phyloP scores from a whole-genome alignment of 2,113 vertebrate species.

The Condylura cristata region DNA sequence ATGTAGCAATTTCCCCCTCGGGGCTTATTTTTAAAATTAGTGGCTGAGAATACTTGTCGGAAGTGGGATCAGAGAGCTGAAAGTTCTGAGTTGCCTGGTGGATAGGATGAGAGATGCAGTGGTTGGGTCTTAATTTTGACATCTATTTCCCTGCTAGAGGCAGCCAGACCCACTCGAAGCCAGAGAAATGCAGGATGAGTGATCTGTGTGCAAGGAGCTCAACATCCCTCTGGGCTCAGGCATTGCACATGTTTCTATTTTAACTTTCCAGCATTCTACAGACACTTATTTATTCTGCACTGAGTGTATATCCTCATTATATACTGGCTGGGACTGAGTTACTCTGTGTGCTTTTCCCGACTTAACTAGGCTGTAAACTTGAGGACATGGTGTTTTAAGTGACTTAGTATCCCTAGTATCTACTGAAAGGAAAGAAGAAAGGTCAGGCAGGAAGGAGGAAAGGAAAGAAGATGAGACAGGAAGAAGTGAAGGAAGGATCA shows the following conservation, averaged over 20 bases:
- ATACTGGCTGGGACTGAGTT: neutral
- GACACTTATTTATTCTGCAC: neutral
- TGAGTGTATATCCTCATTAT: neutral
- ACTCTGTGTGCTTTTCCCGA: neutral
- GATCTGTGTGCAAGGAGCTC: neutral
- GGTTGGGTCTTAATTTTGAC: constrained; percentile 74
- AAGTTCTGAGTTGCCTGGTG: neutral
- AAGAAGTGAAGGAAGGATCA: constrained; percentile 61
- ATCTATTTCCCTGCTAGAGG: constrained; percentile 68
- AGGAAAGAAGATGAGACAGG: constrained; percentile 63
- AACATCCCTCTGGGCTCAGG: neutral
- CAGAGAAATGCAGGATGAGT: constrained; percentile 33
- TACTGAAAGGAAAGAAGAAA: constrained; percentile 70
- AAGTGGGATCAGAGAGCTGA: constrained; percentile 74
- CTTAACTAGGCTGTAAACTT: neutral
- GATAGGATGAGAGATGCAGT: neutral
- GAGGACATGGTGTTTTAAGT: constrained; percentile 47
- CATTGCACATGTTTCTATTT: neutral
- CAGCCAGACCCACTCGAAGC: constrained; percentile 44
- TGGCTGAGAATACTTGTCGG: constrained; percentile 64
- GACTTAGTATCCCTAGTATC: constrained; percentile 40
- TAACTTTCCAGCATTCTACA: neutral
- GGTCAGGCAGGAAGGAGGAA: constrained; percentile 52
- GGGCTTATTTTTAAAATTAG: constrained; percentile 81
- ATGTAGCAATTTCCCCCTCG: constrained; percentile 64